Base-by-base conservation (phyloP, 2,113 vertebrate genomes). In the Chroicocephalus ridibundus region DNA sequence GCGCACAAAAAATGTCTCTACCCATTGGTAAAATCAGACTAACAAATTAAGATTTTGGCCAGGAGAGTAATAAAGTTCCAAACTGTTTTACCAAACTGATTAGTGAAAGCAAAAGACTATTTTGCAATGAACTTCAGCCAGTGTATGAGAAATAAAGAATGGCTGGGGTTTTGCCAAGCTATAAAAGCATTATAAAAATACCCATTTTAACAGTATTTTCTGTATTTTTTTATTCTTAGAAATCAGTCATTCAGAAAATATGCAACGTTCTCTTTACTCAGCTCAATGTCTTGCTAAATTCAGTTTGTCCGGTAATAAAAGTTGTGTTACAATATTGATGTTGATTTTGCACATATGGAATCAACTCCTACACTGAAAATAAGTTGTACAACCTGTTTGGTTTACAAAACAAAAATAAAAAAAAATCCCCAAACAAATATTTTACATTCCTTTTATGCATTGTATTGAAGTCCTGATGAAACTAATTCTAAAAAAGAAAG, bases 341-440 rank as follows among this genome's bases (percentile, higher is more conserved):
- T 86, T 97, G 94, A 97, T 96, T 97, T 94, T 91, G 77, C 74
- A 83, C 86, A 81, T 93, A 78, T 69, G 80, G 77, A 97, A 92
- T 94, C 86, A 92, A 62, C 91, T 96, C 49, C 55, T 86, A 72
- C 81, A 47, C 38, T 83, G 46, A 94, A 95, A 96, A 76, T 90
- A 96, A 79, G 85, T 83, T 87, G 71, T 86, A 72, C n/a, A 36
- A 86, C 96, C 80, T 96, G 82, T 86, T 96, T 90, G 74, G 78
- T 96, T 98, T 97, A 94, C 68, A 97, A 97, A 97, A 96, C 76
- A 92, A 84, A 96, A 96, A 91, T 83, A 62, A 86, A 90, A 90
- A 90, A 97, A 93, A 84, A 80, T n/a, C 34, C 11, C 38, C 40
- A 95, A 95, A 86, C 84, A 98, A 97, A 97, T 97, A 95, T 88